Percentiles rank a stretch among this genome's conserved stretches.
Conservation (phyloP, 2,888 invertebrate species). For the Polyploca ridens region DNA sequence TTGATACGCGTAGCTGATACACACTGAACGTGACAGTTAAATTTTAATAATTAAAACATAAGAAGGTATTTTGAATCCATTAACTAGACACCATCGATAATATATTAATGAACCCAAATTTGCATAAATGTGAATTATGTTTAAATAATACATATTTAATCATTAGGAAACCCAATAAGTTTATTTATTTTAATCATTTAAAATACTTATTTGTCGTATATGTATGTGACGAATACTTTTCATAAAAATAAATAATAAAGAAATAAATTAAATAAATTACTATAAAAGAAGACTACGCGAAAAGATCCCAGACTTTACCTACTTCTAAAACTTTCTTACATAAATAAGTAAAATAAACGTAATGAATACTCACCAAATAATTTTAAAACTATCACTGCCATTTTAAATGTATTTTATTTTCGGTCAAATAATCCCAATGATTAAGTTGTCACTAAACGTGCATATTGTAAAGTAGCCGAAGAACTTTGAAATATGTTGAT, state of each 20-base stretch:
- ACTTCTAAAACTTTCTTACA: not conserved
- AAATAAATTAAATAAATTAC: not conserved
- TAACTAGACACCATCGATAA: not conserved
- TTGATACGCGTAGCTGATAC: not conserved
- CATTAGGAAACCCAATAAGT: too few species aligned
- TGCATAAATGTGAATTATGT: too few species aligned
- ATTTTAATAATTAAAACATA: not conserved
- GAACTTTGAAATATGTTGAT: conserved; percentile 21
- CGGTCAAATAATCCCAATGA: conserved; percentile 13
- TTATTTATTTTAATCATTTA: too few species aligned
- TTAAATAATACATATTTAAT: too few species aligned
- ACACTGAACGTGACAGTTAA: not conserved
- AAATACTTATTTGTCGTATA: too few species aligned
- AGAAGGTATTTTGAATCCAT: not conserved
- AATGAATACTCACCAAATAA: conserved; percentile 63
- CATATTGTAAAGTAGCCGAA: conserved; percentile 32
- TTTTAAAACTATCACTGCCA: conserved; percentile 72
- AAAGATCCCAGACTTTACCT: too few species aligned
- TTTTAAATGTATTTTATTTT: conserved; percentile 36
- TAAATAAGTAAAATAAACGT: conserved; percentile 14
- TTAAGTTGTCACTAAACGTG: conserved; percentile 30
- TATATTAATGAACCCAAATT: too few species aligned
- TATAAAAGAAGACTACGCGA: too few species aligned
- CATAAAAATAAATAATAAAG: not conserved
- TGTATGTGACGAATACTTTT: not conserved